Evolutionary conservation across 35 echinoderm and acorn worm genomes (phyloP).

Genomic region (Diadema setosum): DNA sequence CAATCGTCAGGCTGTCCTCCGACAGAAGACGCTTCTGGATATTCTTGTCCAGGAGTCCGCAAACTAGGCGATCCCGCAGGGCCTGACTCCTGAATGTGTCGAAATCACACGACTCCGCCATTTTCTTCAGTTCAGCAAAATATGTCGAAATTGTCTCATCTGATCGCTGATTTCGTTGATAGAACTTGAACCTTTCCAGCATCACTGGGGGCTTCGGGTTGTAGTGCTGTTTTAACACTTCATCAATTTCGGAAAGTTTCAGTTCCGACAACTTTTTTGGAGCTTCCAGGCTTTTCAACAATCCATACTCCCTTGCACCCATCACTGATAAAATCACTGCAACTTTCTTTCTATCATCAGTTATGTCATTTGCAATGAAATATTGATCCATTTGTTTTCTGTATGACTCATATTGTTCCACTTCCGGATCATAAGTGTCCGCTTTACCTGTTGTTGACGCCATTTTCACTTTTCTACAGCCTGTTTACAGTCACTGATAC

Average conservation of each 20-base stretch:
- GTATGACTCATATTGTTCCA: slow-evolving; percentile 5
- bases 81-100: too few species aligned
- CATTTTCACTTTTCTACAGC: too few species aligned
- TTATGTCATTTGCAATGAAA: too few species aligned
- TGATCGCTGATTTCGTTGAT: not conserved
- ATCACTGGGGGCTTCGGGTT: not conserved
- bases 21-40: too few species aligned
- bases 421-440: not conserved
- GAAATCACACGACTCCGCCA: too few species aligned
- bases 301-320: not conserved
- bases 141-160: not conserved
- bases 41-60: too few species aligned
- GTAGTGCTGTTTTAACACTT: not conserved
- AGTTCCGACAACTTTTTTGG: not conserved
- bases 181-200: not conserved
- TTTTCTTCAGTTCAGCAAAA: too few species aligned
- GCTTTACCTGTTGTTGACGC: not conserved
- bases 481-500: too few species aligned
- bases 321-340: not conserved
- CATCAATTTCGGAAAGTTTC: not conserved
- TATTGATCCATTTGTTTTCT: not conserved
- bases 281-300: not conserved
- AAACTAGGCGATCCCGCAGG: too few species aligned
- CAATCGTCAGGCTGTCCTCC: too few species aligned
- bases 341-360: not conserved